phyloP scores from a whole-genome alignment of 1,140 invertebrate species.

The Monochamus saltuarius region DNA sequence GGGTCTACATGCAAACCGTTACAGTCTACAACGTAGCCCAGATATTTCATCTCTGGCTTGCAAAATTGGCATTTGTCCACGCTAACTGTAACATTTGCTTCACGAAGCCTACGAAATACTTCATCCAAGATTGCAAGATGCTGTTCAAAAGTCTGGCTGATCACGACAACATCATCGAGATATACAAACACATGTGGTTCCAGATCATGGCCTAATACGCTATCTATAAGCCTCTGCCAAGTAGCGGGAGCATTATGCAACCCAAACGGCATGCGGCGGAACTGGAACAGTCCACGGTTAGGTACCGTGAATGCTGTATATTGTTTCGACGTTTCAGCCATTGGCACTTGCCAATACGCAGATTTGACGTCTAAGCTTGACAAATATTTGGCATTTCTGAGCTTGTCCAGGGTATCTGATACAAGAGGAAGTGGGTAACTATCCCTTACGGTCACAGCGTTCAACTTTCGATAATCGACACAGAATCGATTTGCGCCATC shows the following conservation, averaged over 20 bases:
- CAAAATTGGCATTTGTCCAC: constrained; percentile 40
- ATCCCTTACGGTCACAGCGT: constrained; percentile 46
- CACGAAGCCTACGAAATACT: constrained; percentile 29
- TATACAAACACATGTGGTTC: constrained; percentile 41
- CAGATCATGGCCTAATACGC: constrained; percentile 42
- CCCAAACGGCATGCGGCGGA: constrained; percentile 48
- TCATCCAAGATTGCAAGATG: constrained; percentile 39
- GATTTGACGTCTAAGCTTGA: constrained; percentile 44
- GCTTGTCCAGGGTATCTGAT: constrained; percentile 37
- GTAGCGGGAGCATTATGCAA: constrained; percentile 47
- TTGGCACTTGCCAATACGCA: constrained; percentile 47
- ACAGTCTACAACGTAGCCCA: constrained; percentile 45
- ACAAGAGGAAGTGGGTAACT: constrained; percentile 39
- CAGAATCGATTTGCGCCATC: constrained; percentile 39
- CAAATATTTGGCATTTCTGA: constrained; percentile 41
- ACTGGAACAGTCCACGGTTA: constrained; percentile 45
- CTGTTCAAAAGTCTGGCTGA: constrained; percentile 44
- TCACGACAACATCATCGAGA: constrained; percentile 48
- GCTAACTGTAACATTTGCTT: constrained; percentile 23
- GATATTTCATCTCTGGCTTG: constrained; percentile 41
- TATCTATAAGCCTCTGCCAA: constrained; percentile 50
- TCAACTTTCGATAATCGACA: constrained; percentile 47
- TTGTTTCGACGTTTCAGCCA: constrained; percentile 26
- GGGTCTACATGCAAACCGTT: constrained; percentile 43
- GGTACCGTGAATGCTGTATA: constrained; percentile 51